Evolutionary conservation across 2,888 invertebrate genomes (phyloP).

Genomic region (Synergus gifuensis): DNA sequence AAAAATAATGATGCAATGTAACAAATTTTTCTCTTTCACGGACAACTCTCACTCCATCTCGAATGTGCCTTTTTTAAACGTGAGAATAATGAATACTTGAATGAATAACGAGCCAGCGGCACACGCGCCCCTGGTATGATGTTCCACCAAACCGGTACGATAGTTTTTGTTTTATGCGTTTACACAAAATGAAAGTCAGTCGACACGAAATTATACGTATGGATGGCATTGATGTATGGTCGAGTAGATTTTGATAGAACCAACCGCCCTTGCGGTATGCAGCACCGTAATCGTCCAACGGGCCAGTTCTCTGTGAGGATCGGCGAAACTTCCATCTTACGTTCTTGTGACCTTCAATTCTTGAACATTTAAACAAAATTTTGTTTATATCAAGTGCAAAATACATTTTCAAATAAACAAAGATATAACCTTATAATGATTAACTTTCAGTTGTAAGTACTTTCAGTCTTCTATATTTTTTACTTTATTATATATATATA

Average conservation of each 20-base stretch:
- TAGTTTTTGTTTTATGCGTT: conserved; percentile 49
- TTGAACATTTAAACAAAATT: neutral
- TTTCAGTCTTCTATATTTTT: too few relatives aligned
- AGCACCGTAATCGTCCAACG: neutral
- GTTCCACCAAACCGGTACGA: neutral
- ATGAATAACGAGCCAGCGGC: conserved; percentile 57
- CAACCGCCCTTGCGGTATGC: conserved; percentile 40
- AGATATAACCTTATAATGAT: too few relatives aligned
- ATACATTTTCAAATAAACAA: too few relatives aligned
- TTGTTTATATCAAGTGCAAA: neutral
- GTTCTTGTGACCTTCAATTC: neutral
- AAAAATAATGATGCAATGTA: neutral
- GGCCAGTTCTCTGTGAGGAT: neutral
- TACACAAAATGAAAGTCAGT: conserved; percentile 64
- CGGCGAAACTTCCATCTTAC: neutral
- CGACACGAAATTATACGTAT: conserved; percentile 74
- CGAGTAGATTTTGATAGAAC: conserved; percentile 72
- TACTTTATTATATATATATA: too few relatives aligned
- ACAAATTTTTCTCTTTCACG: conserved; percentile 25
- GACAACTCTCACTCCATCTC: conserved; percentile 21
- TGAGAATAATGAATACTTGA: conserved; percentile 55
- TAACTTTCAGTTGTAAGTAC: too few relatives aligned
- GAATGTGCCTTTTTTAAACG: conserved; percentile 45
- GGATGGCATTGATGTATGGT: conserved; percentile 74
- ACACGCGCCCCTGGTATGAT: conserved; percentile 13